Evolutionary conservation across 1,140 invertebrate species (phyloP).

Genomic region (Pogonomyrmex californicus): DNA sequence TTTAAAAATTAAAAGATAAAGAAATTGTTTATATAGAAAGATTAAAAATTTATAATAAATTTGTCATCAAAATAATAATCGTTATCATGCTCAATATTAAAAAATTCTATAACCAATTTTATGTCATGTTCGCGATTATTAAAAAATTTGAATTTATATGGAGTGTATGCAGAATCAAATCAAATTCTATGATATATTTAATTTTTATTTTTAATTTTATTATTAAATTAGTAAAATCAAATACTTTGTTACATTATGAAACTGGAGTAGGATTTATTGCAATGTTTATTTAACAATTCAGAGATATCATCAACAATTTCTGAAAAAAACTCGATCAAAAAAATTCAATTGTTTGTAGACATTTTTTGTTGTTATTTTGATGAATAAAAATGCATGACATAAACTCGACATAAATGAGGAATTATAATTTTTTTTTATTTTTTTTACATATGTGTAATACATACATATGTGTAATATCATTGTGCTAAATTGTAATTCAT

Average conservation of each 20-base stretch:
- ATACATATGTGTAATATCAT: background rate
- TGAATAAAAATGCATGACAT: background rate
- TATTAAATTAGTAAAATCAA: background rate
- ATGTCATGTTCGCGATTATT: too few relatives aligned
- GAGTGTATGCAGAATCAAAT: too few relatives aligned
- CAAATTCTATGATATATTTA: too few relatives aligned
- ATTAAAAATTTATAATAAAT: too few relatives aligned
- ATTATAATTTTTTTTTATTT: background rate
- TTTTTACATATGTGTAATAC: too few relatives aligned
- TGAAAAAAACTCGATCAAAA: background rate
- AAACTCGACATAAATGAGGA: background rate
- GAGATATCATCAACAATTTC: background rate
- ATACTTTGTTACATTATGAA: background rate
- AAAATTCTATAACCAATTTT: too few relatives aligned
- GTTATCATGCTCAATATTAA: too few relatives aligned
- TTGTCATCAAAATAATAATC: background rate
- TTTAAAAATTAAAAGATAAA: background rate
- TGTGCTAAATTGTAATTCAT: constrained; percentile 6
- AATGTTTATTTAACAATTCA: background rate
- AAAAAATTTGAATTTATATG: too few relatives aligned
- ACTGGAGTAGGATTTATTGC: background rate
- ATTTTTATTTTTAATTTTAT: too few relatives aligned
- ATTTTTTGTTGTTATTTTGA: too few relatives aligned
- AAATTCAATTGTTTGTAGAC: background rate
- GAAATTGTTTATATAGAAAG: background rate